phyloP scores from a whole-genome alignment of 2,113 vertebrate genomes.

The Notarius lentiginosus region DNA sequence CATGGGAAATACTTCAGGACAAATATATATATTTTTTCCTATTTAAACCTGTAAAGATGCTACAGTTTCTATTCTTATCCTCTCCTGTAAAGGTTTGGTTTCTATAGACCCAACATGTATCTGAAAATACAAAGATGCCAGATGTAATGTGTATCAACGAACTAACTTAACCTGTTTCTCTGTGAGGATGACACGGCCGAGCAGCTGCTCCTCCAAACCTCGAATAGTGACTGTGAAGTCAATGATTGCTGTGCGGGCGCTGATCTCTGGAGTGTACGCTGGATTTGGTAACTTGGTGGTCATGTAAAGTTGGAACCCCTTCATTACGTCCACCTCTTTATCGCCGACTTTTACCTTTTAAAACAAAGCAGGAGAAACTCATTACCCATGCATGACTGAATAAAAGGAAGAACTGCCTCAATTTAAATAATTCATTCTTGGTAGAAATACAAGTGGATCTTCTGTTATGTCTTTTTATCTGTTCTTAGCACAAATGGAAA shows the following conservation, averaged over 20 bases:
- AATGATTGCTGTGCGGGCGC: constrained; percentile 88
- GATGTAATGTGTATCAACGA: not conserved
- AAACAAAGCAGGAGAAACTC: not conserved
- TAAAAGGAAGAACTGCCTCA: too few species aligned
- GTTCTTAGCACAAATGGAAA: too few species aligned
- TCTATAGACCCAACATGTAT: too few species aligned
- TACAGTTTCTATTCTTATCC: too few species aligned
- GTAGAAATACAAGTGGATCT: too few species aligned
- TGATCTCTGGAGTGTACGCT: constrained; percentile 90
- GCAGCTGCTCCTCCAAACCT: constrained; percentile 92
- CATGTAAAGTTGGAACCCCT: constrained; percentile 89
- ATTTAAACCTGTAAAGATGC: too few species aligned
- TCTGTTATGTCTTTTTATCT: too few species aligned
- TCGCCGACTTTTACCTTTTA: constrained; percentile 91
- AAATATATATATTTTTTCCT: too few species aligned
- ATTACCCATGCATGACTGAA: not conserved
- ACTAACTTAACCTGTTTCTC: constrained; percentile 84
- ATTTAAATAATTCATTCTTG: too few species aligned
- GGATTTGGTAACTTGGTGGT: constrained; percentile 94
- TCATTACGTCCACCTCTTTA: constrained; percentile 92
- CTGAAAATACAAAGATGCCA: too few species aligned
- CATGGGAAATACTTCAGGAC: too few species aligned
- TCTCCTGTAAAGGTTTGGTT: too few species aligned
- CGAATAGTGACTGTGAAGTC: constrained; percentile 96
- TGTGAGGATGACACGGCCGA: constrained; percentile 90